Base-by-base conservation (phyloP, 2,888 invertebrate genomes). In the Coremacera marginata region DNA sequence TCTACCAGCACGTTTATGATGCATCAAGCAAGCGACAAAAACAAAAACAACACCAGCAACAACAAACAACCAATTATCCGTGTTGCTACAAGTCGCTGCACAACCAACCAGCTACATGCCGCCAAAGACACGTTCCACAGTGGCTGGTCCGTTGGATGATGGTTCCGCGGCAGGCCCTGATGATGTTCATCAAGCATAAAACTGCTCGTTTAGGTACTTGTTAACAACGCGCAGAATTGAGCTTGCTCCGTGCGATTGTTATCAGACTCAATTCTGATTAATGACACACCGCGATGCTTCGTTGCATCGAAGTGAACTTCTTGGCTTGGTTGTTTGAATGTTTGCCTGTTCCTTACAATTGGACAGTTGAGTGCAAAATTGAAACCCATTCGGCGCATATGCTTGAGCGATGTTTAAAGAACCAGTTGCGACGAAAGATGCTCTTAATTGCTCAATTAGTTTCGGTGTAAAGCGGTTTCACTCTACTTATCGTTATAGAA, bases 251-350 rank as follows among this genome's bases (percentile, higher is more conserved):
- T 16, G 37, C 60, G 71, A 70, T 55, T 67, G 37, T 37, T 67
- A 67, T 67, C 65, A 22, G 19, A 67, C 34, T 44, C 65, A 67
- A 67, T 67, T 67, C 44, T 34, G 65, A 67, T 67, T 67, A 67
- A 67, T 67, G 65, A 37, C 65, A 67, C 8, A 19, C 34, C 65
- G 44, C 44, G 44, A 67, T 67, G 44, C 19, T 37, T 67, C 34
- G 27, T 27, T 51, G 63, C 34, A 16, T 63, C 9, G 25, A 31
- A 25, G 57, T 60, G 57, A 7, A 60, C 19, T 22, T 9, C 27
- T 22, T 44, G 44, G 57, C 9, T 19, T 22, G 19, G 57, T 57
- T 19, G 57, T 19, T 57, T 19, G 57, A 7, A 22, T 52, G 52
- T 5, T 52, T 16, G 5, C 31, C 5, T 55, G 55, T 55, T 55